Conservation (phyloP, 1,140 invertebrate species). For the Antheraea pernyi region DNA sequence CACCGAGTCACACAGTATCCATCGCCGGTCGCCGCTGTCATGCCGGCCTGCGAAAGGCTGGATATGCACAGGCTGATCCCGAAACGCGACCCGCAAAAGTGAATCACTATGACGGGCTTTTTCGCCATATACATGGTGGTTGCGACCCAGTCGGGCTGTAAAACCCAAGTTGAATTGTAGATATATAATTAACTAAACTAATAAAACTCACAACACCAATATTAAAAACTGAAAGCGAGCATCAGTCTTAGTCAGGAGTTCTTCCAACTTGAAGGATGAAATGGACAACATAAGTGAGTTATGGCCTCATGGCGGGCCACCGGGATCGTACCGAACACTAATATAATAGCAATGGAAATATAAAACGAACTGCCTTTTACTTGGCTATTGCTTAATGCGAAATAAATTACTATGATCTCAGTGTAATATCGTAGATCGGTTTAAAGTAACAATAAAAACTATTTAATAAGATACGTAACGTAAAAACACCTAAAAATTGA, state of each 20-base stretch:
- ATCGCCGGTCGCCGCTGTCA: no score
- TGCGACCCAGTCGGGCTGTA: no score
- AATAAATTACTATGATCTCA: constrained; percentile 47
- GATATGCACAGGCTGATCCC: no score
- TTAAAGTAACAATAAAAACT: background rate
- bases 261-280: constrained; percentile 41
- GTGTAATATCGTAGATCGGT: constrained; percentile 32
- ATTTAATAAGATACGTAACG: background rate
- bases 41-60: no score
- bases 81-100: no score
- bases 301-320: constrained; percentile 39
- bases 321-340: constrained; percentile 36
- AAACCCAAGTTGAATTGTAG: no score
- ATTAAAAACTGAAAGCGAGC: constrained; percentile 15
- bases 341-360: constrained; percentile 62
- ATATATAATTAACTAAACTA: background rate
- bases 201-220: constrained; percentile 10
- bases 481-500: background rate
- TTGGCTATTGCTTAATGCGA: constrained; percentile 44
- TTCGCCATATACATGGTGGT: no score
- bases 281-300: constrained; percentile 51
- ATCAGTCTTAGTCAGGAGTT: constrained; percentile 26
- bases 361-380: constrained; percentile 62
- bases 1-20: no score
- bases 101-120: no score